These are phyloP conservation scores for Nipponia nippon DNA, from an alignment of 2,113 vertebrate species.

Conservation along the genomic window DNA sequence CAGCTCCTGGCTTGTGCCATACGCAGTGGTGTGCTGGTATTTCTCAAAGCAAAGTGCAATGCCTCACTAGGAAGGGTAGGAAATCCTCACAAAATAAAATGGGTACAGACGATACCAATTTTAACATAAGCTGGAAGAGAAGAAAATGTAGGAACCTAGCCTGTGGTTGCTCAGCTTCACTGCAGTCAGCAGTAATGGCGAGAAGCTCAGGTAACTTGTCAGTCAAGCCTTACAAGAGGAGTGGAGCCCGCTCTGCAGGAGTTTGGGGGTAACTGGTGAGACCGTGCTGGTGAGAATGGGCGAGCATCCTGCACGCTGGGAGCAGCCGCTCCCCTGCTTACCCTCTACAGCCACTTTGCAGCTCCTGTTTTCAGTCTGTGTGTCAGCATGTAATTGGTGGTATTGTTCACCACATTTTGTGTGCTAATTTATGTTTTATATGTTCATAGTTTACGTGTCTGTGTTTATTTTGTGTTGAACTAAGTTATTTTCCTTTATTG, in stretches of 20 bases:
- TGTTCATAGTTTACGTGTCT: background rate
- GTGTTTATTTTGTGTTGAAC: slow-evolving; percentile 42
- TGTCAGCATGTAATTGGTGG: background rate
- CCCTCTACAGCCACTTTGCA: background rate
- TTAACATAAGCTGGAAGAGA: background rate
- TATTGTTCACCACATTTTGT: background rate
- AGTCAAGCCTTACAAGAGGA: background rate
- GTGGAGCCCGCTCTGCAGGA: background rate
- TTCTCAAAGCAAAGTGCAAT: background rate
- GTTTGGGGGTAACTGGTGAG: background rate
- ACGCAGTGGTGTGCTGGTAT: background rate
- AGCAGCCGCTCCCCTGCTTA: background rate
- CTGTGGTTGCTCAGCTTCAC: background rate
- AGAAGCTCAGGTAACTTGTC: background rate
- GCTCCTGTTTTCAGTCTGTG: background rate
- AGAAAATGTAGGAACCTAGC: background rate
- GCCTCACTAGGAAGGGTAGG: background rate
- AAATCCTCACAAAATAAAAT: background rate
- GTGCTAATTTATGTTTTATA: background rate
- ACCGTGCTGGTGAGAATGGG: background rate
- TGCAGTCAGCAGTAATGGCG: background rate
- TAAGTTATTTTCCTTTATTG: slow-evolving; percentile 28
- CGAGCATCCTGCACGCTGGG: background rate
- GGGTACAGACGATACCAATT: background rate
- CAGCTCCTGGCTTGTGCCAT: background rate